These are phyloP conservation scores for Sebastes hubbsi DNA, from an alignment of 2,797 vertebrate species.

Conservation along the genomic window DNA sequence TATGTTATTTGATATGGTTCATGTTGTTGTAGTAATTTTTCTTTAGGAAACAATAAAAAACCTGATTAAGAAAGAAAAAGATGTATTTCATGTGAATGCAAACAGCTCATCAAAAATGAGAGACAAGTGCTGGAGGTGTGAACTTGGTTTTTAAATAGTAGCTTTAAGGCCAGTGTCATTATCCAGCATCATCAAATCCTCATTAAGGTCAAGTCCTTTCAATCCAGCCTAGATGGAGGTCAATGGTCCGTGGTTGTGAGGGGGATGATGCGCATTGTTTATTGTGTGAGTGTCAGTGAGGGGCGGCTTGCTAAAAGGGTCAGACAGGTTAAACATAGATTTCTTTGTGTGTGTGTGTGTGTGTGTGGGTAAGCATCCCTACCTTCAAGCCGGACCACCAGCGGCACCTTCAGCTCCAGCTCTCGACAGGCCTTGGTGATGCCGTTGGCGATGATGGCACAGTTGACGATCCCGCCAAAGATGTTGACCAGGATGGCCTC, in stretches of 20 bases:
- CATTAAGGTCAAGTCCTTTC: conserved; percentile 34
- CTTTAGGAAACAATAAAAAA: too few relatives aligned
- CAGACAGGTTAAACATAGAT: not conserved
- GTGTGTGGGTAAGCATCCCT: conserved; percentile 10
- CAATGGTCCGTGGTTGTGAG: not conserved
- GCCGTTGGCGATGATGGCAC: conserved; percentile 96
- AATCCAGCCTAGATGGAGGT: conserved; percentile 1
- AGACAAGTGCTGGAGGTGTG: not conserved
- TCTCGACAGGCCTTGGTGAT: conserved; percentile 97
- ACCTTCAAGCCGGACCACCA: conserved; percentile 98
- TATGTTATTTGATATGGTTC: too few relatives aligned
- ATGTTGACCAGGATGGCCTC: conserved; percentile 98
- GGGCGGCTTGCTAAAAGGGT: not conserved
- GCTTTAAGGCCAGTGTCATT: conserved; percentile 14
- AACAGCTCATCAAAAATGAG: not conserved
- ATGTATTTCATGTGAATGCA: not conserved
- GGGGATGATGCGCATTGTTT: not conserved
- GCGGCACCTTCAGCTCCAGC: conserved; percentile 93
- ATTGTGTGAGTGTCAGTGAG: not conserved
- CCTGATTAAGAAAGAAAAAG: too few relatives aligned
- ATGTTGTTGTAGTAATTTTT: too few relatives aligned
- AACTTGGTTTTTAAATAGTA: not conserved
- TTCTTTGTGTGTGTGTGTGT: not conserved
- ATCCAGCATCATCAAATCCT: conserved; percentile 32
- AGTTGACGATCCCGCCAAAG: conserved; percentile 98